A percentile compares a stretch with the other conserved stretches of the same genome.
Conservation (phyloP, 2,888 invertebrate species). For the Platycheirus rosarum region DNA sequence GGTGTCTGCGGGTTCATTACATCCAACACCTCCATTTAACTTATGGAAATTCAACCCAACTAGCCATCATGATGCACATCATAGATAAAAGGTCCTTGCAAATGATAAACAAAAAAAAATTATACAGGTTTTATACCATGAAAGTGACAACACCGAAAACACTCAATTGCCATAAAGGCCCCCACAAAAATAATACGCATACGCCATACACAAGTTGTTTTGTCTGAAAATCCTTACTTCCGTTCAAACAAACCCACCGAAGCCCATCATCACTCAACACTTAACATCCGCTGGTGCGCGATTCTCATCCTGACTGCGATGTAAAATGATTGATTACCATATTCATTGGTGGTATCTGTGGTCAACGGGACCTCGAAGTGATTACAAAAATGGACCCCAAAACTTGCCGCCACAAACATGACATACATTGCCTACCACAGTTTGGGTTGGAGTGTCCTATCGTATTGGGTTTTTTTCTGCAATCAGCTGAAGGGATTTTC, state of each 20-base stretch:
- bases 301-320: constrained; percentile 14
- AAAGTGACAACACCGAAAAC: constrained; percentile 22
- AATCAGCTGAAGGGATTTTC: neutral
- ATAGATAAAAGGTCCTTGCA: constrained; percentile 28
- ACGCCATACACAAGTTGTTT: constrained; percentile 30
- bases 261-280: constrained; percentile 38
- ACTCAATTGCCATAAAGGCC: constrained; percentile 4
- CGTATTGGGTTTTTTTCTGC: neutral
- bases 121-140: neutral
- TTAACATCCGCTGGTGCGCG: constrained; percentile 30
- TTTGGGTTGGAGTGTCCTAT: constrained; percentile 38
- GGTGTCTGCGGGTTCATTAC: constrained; percentile 39
- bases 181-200: constrained; percentile 10
- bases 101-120: constrained; percentile 1
- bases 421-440: constrained; percentile 56
- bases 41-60: neutral
- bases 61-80: constrained; percentile 20
- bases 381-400: constrained; percentile 22
- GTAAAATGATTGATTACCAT: constrained; percentile 68
- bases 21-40: constrained; percentile 33
- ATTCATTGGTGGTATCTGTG: constrained; percentile 60
- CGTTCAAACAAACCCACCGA: constrained; percentile 19
- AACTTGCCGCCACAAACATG: constrained; percentile 19
- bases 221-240: constrained; percentile 25
- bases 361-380: constrained; percentile 61